Evolutionary conservation across 2,888 invertebrate species (phyloP), one percentile per base, ranked within the genome.

Genomic region (Lycia hirtaria): DNA sequence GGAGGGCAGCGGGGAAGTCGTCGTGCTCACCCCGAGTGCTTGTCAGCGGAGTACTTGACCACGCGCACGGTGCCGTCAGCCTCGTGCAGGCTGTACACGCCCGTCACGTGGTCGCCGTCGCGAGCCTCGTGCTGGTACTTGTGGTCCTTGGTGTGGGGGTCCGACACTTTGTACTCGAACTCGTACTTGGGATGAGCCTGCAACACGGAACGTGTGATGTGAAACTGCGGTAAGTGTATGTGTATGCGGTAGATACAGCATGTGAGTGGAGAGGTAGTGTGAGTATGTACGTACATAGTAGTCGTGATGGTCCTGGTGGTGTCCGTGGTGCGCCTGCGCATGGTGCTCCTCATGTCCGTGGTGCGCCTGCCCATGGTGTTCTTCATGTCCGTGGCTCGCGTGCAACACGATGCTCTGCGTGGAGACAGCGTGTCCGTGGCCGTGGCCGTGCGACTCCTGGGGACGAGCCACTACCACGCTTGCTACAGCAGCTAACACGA

Each of bases 51-150:
- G 60, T 65, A 65, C 28, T 61, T 49, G 40, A 62, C 66, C 6
- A 56, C 63, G 80, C 92, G 35, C 85, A 85, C 54, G 88, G 91
- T 48, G 85, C 89, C 65, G 65, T 88, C 67, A 60, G 78, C 44
- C 55, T 71, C 40, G 72, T 76, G 9, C 60, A 74, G 53, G 64
- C 65, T 62, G 60, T 67, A 67, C 55, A 56, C 35, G 26, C 94
- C 94, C 73, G 92, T 87, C 54, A 94, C 93, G 33, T 85, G 85
- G 69, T 93, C 88, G 0, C 94, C 94, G 78, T 92, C 89, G 40
- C 87, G 83, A 51, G 82, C 73, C 76, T 93, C 93, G 52, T 85
- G 78, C 72, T 93, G 93, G 63, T 81, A 84, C 74, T 93, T 93
- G 67, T 86, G 80, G 78, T 93, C 92, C 4, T 89, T 92, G 30